A percentile compares a stretch with the other conserved stretches of the same genome.
Evolutionary conservation across 1,140 invertebrate genomes (phyloP).

Genomic region (Drosophila sp.): DNA sequence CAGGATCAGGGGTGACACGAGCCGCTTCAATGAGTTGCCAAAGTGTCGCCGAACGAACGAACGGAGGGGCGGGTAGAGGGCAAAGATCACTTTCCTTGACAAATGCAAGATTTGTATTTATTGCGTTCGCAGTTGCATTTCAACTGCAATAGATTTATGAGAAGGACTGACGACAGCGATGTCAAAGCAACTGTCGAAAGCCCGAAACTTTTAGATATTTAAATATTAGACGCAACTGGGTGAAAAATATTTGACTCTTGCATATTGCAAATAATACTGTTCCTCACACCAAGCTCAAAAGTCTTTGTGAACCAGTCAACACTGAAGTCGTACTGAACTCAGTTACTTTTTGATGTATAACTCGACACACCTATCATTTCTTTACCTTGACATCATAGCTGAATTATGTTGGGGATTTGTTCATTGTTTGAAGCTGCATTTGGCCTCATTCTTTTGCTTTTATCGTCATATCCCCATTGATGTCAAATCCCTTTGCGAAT

Average conservation of each 20-base stretch:
- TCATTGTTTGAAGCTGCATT: conserved; percentile 51
- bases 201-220: conserved; percentile 54
- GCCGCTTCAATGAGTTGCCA: conserved; percentile 72
- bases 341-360: background rate
- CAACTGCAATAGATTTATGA: conserved; percentile 70
- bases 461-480: background rate
- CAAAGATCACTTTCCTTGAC: conserved; percentile 49
- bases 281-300: conserved; percentile 1
- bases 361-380: conserved; percentile 7
- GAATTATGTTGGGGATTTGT: conserved; percentile 59
- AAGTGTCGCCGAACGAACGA: conserved; percentile 38
- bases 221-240: conserved; percentile 41
- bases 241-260: conserved; percentile 27
- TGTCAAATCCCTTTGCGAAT: conserved; percentile 10
- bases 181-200: conserved; percentile 43
- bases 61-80: conserved; percentile 9
- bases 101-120: conserved; percentile 76
- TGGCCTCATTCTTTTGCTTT: no score
- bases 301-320: background rate
- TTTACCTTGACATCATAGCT: conserved; percentile 66
- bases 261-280: conserved; percentile 27
- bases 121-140: conserved; percentile 65
- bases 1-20: conserved; percentile 55
- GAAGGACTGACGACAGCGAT: conserved; percentile 20
- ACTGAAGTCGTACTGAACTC: background rate